phyloP scores from a whole-genome alignment of 2,797 vertebrate species.

The Margarornis squamiger region DNA sequence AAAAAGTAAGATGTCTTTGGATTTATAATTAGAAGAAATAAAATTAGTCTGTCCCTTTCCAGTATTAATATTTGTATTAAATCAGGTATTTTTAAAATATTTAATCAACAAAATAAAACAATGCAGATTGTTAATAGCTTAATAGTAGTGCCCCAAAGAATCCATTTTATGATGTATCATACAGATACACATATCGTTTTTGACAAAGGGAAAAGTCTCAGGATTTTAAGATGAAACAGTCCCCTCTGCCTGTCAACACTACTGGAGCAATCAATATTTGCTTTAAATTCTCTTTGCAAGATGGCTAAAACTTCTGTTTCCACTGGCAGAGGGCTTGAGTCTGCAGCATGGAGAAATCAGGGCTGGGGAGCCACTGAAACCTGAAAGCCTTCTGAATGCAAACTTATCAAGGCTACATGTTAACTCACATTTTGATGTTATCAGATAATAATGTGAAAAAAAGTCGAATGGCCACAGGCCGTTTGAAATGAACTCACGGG shows the following conservation, averaged over 20 bases:
- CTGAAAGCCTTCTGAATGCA: neutral
- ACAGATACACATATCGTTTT: neutral
- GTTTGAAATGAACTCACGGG: constrained; percentile 25
- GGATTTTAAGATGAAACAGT: neutral
- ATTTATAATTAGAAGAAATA: neutral
- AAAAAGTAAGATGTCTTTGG: neutral
- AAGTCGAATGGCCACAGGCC: neutral
- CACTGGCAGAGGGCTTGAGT: neutral
- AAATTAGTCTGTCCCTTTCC: neutral
- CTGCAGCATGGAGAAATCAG: neutral
- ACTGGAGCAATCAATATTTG: neutral
- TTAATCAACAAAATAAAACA: neutral
- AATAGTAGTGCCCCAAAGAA: neutral
- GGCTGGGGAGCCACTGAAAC: neutral
- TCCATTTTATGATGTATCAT: neutral
- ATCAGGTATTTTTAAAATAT: neutral
- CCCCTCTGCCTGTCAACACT: neutral
- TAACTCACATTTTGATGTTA: constrained; percentile 49
- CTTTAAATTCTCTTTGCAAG: neutral
- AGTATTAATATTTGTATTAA: neutral
- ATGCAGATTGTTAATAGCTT: neutral
- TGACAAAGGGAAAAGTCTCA: neutral
- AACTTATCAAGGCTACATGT: constrained; percentile 25
- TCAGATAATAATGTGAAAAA: constrained; percentile 16
- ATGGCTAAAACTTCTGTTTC: neutral